Base-by-base conservation (phyloP, 2,113 vertebrate genomes). In the Pipa parva region DNA sequence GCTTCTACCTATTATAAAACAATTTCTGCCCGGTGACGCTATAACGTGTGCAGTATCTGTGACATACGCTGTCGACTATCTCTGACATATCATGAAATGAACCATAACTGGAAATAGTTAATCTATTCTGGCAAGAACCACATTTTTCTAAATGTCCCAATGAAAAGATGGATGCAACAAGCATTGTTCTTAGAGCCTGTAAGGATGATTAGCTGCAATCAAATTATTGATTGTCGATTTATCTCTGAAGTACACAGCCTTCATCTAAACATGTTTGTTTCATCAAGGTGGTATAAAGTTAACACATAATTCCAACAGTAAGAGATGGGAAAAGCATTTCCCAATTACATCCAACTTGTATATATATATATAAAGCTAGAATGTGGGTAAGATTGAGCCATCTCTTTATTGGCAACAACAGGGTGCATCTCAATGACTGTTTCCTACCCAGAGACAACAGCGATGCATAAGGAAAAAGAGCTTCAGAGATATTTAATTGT, bases 131-230 rank as follows among this genome's bases (percentile, higher is more conserved):
- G 80, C 78, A 78, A 76, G 74, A 48, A 13, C 60, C 72, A 74
- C 10, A 13, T 72, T 75, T n/a, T 90, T 82, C 79, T 79, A n/a
- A 29, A 78, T 78, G 82, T 79, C 73, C 80, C 84, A 74, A 84
- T 83, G n/a, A 66, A 78, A 83, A 85, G 73, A 78, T 67, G 77
- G 75, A 76, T 78, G 80, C 83, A 79, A 87, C 84, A 86, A 78
- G 79, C 78, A 78, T 84, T 78, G 71, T 87, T 86, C 85, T 69
- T 79, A 76, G 76, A 76, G 78, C 74, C 77, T 60, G 52, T 80
- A 80, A 82, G 80, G 80, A 82, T 78, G 81, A 87, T 83, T 84
- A 81, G 79, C 81, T 83, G 76, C 80, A 85, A 84, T 84, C 88
- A 77, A 73, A 78, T 73, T 82, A 88, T 77, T 76, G 85, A 89